Evolutionary conservation across 2,113 vertebrate species (phyloP).

Genomic region (Dromiciops gliroides): DNA sequence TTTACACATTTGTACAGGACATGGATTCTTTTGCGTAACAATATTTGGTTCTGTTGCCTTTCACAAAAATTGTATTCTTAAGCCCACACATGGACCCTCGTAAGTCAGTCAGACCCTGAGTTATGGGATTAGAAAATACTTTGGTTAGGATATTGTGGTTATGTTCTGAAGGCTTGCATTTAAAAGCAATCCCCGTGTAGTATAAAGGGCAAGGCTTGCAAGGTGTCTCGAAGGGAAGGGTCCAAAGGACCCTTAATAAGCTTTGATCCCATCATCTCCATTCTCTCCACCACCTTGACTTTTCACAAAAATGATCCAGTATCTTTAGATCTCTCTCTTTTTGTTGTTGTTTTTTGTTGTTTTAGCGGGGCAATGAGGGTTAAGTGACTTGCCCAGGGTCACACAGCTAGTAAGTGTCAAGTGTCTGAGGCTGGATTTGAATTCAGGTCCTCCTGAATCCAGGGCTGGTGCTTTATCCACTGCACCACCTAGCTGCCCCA

Average conservation of each 20-base stretch:
- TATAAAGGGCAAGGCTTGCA: neutral
- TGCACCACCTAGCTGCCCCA: too few species aligned
- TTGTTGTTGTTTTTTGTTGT: too few species aligned
- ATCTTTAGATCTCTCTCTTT: neutral
- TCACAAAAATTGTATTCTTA: neutral
- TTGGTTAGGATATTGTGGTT: constrained; percentile 4
- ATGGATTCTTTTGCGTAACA: constrained; percentile 10
- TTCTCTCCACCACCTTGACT: neutral
- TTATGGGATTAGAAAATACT: neutral
- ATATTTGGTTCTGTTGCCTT: constrained; percentile 10
- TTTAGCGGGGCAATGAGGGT: too few species aligned
- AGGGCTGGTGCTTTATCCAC: too few species aligned
- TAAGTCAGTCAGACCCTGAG: neutral
- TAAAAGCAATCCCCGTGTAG: neutral
- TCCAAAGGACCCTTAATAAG: neutral
- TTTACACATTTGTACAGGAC: constrained; percentile 32
- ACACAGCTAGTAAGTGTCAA: too few species aligned
- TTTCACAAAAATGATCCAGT: constrained; percentile 13
- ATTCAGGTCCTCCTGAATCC: too few species aligned
- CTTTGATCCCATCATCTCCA: neutral
- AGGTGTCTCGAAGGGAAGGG: neutral
- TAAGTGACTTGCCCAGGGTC: too few species aligned
- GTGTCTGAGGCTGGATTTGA: too few species aligned
- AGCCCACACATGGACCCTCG: neutral
- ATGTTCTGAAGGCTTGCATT: neutral